phyloP scores from a whole-genome alignment of 2,113 vertebrate species.

The Perca schrenkii region DNA sequence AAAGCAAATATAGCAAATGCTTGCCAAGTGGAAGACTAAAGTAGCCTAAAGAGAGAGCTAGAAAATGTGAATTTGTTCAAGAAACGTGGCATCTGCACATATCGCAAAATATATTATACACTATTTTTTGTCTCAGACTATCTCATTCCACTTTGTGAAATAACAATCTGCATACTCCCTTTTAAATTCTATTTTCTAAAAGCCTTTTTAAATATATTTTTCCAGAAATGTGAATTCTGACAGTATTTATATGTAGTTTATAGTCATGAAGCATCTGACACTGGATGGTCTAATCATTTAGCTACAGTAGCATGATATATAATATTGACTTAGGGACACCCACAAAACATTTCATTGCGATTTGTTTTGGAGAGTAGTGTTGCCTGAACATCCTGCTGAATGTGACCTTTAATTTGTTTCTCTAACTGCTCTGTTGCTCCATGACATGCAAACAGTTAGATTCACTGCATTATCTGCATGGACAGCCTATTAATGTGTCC shows the following conservation, averaged over 20 bases:
- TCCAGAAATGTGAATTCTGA: background rate
- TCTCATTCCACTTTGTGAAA: background rate
- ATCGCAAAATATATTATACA: background rate
- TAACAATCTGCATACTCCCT: background rate
- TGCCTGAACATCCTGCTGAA: background rate
- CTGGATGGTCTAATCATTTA: background rate
- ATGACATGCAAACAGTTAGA: slow-evolving; percentile 6
- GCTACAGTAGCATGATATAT: background rate
- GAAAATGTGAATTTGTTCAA: background rate
- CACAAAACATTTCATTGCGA: background rate
- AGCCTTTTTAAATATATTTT: background rate
- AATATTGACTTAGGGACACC: background rate
- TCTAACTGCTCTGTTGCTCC: slow-evolving; percentile 14
- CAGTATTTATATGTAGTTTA: background rate
- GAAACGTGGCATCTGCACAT: background rate
- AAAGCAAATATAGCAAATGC: background rate
- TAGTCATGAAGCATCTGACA: background rate
- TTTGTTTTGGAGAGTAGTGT: background rate
- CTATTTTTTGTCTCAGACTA: background rate
- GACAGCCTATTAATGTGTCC: slow-evolving; percentile 17
- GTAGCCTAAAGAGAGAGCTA: background rate
- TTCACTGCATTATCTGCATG: slow-evolving; percentile 2
- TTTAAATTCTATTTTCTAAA: background rate
- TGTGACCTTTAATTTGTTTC: slow-evolving; percentile 35
- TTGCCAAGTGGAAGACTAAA: background rate